Conservation (phyloP, 1,140 invertebrate genomes). For the Zaprionus nigranus region DNA sequence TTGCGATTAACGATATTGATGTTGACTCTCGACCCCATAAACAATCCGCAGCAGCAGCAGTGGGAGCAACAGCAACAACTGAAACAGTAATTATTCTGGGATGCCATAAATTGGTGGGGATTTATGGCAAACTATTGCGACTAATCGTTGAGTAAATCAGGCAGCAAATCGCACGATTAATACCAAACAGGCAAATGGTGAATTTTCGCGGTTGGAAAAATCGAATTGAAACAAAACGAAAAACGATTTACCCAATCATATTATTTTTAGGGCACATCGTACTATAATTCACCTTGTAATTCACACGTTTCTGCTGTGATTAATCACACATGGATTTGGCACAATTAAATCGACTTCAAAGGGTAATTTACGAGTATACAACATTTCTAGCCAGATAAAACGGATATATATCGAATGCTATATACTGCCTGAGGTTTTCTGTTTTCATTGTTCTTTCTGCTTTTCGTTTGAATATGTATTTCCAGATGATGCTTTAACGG, state of each 20-base stretch:
- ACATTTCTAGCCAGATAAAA: background rate
- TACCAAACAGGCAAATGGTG: conserved; percentile 11
- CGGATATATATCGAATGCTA: too few relatives aligned
- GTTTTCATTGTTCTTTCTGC: background rate
- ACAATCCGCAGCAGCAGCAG: conserved; percentile 13
- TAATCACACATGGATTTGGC: background rate
- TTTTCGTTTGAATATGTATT: background rate
- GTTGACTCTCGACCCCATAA: conserved; percentile 49
- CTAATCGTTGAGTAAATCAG: conserved; percentile 67
- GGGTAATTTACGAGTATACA: background rate
- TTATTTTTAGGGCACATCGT: background rate
- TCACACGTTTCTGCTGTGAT: background rate
- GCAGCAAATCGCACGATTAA: conserved; percentile 36
- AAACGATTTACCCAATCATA: conserved; percentile 4
- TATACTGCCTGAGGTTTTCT: background rate
- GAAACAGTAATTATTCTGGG: conserved; percentile 3
- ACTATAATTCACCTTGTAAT: conserved; percentile 3
- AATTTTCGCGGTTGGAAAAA: conserved; percentile 10
- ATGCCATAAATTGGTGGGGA: conserved; percentile 37
- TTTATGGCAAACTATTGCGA: conserved; percentile 60
- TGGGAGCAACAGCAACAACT: conserved; percentile 33
- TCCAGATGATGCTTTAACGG: background rate
- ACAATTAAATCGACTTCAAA: conserved; percentile 21
- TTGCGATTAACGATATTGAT: conserved; percentile 73
- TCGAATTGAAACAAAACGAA: background rate